Evolutionary conservation across 1,140 invertebrate species (phyloP), one percentile per base, ranked within the genome.

Genomic region (Ctenoplectra terminalis): DNA sequence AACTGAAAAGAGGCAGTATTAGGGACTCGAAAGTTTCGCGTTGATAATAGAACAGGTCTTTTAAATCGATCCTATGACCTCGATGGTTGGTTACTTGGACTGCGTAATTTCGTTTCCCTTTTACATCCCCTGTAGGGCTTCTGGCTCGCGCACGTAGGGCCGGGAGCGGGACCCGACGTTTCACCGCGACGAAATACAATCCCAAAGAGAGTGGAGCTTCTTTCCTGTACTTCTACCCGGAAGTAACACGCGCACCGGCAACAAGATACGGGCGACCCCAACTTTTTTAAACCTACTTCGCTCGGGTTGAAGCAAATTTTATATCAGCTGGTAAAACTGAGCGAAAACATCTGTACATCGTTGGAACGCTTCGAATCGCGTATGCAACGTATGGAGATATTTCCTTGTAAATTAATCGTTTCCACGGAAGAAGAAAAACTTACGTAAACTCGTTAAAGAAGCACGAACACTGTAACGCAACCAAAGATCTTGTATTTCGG

Each of bases 121-220:
- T 13, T 9, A 29, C 31, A n/a, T 31, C 15, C 69, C 52, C 26
- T 48, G 34, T 75, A 61, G 66, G 84, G 69, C 63, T 86, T 82
- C 84, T 15, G 72, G 34, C 67, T 81, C 23, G 26, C n/a, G 82
- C 54, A 60, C 48, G 43, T n/a, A 71, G 23, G 31, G 54, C 37
- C 60, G 37, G 56, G n/a, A 4, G 34, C 46, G 75, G 52, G 54
- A 20, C 58, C 46, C 13, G 31, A 56, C 34, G 60, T 6, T 52
- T 26, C 52, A 8, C 43, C 56, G 31, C 69, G 56, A 66, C 79
- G 83, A 86, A 86, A 86, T 60, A 82, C 74, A 74, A 86, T 78
- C 80, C 77, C 20, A 29, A 50, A 26, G 40, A 31, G 29, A 54
- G 63, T 48, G 56, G 54, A 79, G 67, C 67, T 79, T 79, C 77